These are phyloP conservation scores for Hypocryptadius cinnamomeus DNA, from an alignment of 2,113 vertebrate species.

Conservation along the genomic window DNA sequence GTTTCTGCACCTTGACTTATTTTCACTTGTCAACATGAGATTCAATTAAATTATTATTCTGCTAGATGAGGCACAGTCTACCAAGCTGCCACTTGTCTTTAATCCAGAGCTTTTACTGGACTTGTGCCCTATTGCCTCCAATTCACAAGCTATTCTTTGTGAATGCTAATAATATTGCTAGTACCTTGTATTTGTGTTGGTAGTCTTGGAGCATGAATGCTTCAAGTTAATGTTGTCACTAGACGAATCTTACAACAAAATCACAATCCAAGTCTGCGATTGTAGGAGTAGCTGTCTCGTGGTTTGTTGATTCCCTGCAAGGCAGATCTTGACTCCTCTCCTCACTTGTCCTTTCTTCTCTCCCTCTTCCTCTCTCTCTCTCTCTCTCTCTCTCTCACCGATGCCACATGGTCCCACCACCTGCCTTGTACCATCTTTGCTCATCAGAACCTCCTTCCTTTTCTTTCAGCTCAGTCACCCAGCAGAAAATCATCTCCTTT, in stretches of 20 bases:
- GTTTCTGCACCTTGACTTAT: neutral
- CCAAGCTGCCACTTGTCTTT: neutral
- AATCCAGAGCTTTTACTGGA: neutral
- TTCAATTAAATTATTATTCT: neutral
- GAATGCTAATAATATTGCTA: neutral
- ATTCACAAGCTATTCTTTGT: neutral
- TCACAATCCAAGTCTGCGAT: neutral
- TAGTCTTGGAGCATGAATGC: neutral
- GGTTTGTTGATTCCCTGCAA: neutral
- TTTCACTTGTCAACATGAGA: neutral
- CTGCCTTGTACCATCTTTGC: neutral
- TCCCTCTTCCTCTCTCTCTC: neutral
- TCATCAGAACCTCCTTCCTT: neutral
- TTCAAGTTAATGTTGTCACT: neutral
- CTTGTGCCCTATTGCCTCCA: neutral
- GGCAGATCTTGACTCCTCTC: neutral
- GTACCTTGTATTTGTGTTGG: neutral
- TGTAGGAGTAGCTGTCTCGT: neutral
- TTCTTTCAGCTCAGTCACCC: conserved; percentile 23
- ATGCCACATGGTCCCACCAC: neutral
- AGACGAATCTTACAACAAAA: neutral
- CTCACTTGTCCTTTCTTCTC: neutral
- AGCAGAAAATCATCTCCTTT: neutral
- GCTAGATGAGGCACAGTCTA: neutral
- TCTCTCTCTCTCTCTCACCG: neutral